Base-by-base conservation (phyloP, 2,113 vertebrate species). In the Ancistrus triradiatus region DNA sequence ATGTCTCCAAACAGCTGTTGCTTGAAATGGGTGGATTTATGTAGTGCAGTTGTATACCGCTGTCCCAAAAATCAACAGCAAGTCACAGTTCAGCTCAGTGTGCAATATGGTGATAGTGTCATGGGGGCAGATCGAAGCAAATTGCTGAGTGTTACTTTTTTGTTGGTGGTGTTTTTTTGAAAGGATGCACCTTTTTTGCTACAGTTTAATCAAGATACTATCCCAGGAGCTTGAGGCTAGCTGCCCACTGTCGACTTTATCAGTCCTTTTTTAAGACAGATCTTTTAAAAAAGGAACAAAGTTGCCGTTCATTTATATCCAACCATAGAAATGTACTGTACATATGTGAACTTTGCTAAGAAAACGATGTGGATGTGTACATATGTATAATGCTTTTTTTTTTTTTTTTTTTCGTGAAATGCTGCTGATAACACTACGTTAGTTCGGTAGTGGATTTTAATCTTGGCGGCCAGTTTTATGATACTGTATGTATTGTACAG, bases 401-500 rank as follows among this genome's bases (percentile, higher is more conserved):
- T 91, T 82, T 84, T 82, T 24, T 52, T 71, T 60, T 70, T 71
- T 66, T 75, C 65, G 69, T 75, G 69, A 75, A 76, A 75, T 66
- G 75, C 79, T 81, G 81, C 77, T 75, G 73, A 66, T 61, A 42
- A 75, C 69, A 72, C 73, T 75, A 75, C 73, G 33, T 62, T 19
- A 46, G 44, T 83, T 86, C 88, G 85, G 87, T 72, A 69, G 73
- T 75, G 69, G 66, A 52, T 56, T 69, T 75, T 72, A 57, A 62
- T 61, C 37, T 51, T 61, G 81, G 86, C 89, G 83, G 89, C 90
- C 91, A 94, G 91, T 95, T 96, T 88, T 90, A 89, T 91, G 90
- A 92, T 94, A 91, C 92, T 92, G 90, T 93, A 89, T 91, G 89
- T 93, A 92, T 90, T 97, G 91, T 95, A 96, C 91, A 95, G 91